phyloP scores from a whole-genome alignment of 2,888 invertebrate genomes.

The Oconnorella tubifera region DNA sequence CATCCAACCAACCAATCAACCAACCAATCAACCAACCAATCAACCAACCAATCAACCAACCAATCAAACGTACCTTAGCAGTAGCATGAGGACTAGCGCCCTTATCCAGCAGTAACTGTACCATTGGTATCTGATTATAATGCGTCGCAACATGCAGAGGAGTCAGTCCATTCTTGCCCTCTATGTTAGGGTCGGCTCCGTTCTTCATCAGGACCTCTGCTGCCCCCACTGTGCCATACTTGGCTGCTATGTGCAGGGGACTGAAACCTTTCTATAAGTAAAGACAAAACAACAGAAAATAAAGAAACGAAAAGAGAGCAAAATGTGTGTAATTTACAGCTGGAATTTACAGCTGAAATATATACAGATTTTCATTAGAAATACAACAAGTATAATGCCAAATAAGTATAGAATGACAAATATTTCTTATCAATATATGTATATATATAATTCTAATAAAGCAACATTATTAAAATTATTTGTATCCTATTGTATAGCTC shows the following conservation, averaged over 20 bases:
- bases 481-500: too few relatives aligned
- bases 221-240: constrained; percentile 86
- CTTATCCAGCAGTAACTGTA: constrained; percentile 80
- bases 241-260: constrained; percentile 94
- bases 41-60: background rate
- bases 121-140: constrained; percentile 88
- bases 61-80: constrained; percentile 66
- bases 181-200: constrained; percentile 89
- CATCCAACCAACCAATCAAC: too few relatives aligned
- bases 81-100: constrained; percentile 92
- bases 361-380: too few relatives aligned
- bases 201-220: constrained; percentile 87
- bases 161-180: constrained; percentile 91
- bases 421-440: too few relatives aligned
- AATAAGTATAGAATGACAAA: too few relatives aligned
- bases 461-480: too few relatives aligned
- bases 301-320: constrained; percentile 1
- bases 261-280: constrained; percentile 76
- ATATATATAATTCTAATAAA: too few relatives aligned
- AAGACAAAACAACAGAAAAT: background rate
- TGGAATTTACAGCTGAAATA: too few relatives aligned
- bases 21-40: constrained; percentile 87
- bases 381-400: too few relatives aligned
- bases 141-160: constrained; percentile 97
- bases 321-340: too few relatives aligned